Evolutionary conservation across 2,113 vertebrate species (phyloP).

Genomic region (Menura novaehollandiae): DNA sequence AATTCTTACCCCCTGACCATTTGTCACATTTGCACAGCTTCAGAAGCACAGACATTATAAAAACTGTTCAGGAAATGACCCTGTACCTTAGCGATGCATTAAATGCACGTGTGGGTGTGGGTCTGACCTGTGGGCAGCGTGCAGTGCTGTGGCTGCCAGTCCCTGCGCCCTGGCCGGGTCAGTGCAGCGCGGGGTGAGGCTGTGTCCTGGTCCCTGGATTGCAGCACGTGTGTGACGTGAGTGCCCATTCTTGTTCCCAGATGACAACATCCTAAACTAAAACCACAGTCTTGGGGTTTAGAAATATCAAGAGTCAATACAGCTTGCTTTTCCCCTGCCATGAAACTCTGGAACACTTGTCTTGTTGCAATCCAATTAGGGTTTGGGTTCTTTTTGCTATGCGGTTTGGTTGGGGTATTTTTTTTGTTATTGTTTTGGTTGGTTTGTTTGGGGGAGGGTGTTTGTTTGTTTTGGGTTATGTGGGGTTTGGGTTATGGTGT

Average conservation of each 20-base stretch:
- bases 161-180: background rate
- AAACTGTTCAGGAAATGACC: background rate
- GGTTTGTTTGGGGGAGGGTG: background rate
- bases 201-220: background rate
- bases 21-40: background rate
- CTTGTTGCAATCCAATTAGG: background rate
- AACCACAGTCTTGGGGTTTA: background rate
- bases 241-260: background rate
- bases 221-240: fast-evolving
- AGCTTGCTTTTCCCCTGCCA: background rate
- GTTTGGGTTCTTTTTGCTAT: background rate
- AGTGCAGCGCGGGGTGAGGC: too few relatives aligned
- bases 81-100: fast-evolving
- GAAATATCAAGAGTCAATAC: background rate
- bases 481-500: background rate
- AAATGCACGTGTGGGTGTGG: background rate
- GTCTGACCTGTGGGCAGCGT: background rate
- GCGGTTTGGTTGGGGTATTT: background rate
- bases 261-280: background rate
- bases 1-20: background rate
- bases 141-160: background rate
- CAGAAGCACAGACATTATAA: background rate
- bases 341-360: background rate
- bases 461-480: background rate
- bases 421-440: background rate